Evolutionary conservation across 1,140 invertebrate genomes (phyloP).

Genomic region (Trichogramma pretiosum): DNA sequence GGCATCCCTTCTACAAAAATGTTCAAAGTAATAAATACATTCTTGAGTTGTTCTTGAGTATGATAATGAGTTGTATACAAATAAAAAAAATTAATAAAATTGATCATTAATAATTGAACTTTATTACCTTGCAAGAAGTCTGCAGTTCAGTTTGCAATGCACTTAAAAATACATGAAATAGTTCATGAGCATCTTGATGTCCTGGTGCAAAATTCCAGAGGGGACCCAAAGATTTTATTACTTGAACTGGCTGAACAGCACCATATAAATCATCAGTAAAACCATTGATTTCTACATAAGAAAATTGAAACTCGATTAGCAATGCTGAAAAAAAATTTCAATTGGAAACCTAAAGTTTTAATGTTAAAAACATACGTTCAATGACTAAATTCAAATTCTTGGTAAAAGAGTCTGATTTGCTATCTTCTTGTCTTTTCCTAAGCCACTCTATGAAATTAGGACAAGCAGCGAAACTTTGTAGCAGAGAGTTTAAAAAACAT

Average conservation of each 20-base stretch:
- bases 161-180: slow-evolving; percentile 77
- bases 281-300: slow-evolving; percentile 61
- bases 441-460: slow-evolving; percentile 75
- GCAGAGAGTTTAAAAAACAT: slow-evolving; percentile 77
- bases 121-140: slow-evolving; percentile 51
- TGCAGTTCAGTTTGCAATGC: slow-evolving; percentile 78
- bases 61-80: not conserved
- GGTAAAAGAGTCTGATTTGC: slow-evolving; percentile 53
- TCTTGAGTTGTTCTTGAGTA: not conserved
- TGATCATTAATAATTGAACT: no score
- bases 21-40: not conserved
- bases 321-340: not conserved
- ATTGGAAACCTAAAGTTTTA: no score
- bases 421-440: slow-evolving; percentile 50
- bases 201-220: slow-evolving; percentile 79
- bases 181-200: slow-evolving; percentile 88
- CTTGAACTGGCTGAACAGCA: slow-evolving; percentile 61
- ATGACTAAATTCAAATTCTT: slow-evolving; percentile 56
- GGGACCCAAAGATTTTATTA: slow-evolving; percentile 64
- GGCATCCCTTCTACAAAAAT: slow-evolving; percentile 50
- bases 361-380: slow-evolving; percentile 44
- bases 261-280: slow-evolving; percentile 59
- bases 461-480: slow-evolving; percentile 76
- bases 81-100: not conserved
- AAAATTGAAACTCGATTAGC: no score